These are phyloP conservation scores for Scomber scombrus DNA, from an alignment of 2,113 vertebrate genomes.

Conservation along the genomic window DNA sequence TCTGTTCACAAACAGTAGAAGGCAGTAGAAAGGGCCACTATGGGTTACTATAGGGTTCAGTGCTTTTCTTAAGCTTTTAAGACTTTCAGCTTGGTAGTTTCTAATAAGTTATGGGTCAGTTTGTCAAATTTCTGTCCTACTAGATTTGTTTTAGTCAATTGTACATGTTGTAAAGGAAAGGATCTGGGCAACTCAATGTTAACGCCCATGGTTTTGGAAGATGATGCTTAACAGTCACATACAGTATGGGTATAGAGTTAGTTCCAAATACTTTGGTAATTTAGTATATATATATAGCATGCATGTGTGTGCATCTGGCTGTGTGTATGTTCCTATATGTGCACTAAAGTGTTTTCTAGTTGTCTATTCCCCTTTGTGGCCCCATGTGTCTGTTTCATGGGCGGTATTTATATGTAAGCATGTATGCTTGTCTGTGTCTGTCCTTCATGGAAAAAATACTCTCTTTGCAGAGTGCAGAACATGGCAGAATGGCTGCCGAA, in stretches of 20 bases:
- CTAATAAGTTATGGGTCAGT: not conserved
- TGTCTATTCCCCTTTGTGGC: not conserved
- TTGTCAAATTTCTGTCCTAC: not conserved
- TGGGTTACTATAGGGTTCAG: not conserved
- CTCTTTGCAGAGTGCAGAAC: conserved; percentile 30
- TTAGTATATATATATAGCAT: no score
- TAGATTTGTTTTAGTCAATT: no score
- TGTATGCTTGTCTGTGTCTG: conserved; percentile 11
- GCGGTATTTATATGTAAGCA: conserved; percentile 6
- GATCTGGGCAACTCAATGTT: not conserved
- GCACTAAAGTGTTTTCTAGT: not conserved
- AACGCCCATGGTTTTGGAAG: not conserved
- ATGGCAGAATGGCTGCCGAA: conserved; percentile 22
- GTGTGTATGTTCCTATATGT: not conserved
- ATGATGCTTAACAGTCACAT: not conserved
- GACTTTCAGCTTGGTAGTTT: no score
- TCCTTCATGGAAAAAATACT: conserved; percentile 36
- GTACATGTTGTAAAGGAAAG: not conserved
- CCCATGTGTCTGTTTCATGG: not conserved
- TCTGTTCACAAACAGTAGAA: not conserved
- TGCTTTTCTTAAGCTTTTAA: not conserved
- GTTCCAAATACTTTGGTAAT: not conserved
- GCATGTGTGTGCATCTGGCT: not conserved
- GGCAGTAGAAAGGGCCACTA: not conserved
- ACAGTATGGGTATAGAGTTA: not conserved